phyloP scores from a whole-genome alignment of 2,888 invertebrate species.

The Brachylomia viminalis region DNA sequence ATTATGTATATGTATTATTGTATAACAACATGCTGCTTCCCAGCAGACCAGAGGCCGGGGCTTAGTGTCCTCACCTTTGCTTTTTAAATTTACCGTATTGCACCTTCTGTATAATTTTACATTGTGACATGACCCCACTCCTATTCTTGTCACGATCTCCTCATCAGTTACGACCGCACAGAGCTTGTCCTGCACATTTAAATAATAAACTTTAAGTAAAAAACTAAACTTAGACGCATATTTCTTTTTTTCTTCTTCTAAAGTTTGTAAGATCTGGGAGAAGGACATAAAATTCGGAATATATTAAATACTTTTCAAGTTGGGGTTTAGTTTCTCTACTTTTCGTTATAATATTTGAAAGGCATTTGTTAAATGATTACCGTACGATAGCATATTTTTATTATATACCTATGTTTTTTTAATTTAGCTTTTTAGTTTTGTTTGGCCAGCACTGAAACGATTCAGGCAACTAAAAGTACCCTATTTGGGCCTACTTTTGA shows the following conservation, averaged over 20 bases:
- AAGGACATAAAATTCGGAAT: constrained; percentile 1
- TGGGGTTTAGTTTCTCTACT: not conserved
- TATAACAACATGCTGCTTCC: too few relatives aligned
- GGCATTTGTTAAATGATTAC: not conserved
- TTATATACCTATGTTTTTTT: not conserved
- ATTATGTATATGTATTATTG: too few relatives aligned
- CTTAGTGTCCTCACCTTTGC: not conserved
- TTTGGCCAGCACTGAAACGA: not conserved
- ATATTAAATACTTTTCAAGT: not conserved
- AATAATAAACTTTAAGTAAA: constrained; percentile 65
- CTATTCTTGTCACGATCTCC: constrained; percentile 65
- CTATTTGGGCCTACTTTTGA: not conserved
- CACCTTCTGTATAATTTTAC: constrained; percentile 22
- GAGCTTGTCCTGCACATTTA: constrained; percentile 66
- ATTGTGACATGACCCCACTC: constrained; percentile 36
- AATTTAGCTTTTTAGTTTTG: too few relatives aligned
- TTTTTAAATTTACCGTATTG: not conserved
- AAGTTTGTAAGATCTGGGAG: constrained; percentile 16
- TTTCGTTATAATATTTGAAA: not conserved
- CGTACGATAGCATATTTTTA: too few relatives aligned
- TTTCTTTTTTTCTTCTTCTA: constrained; percentile 34
- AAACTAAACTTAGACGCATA: constrained; percentile 23
- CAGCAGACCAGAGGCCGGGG: not conserved
- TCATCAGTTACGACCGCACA: constrained; percentile 68
- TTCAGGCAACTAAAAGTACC: not conserved